Conservation (phyloP, 2,113 vertebrate genomes). For the Vicugna pacos region DNA sequence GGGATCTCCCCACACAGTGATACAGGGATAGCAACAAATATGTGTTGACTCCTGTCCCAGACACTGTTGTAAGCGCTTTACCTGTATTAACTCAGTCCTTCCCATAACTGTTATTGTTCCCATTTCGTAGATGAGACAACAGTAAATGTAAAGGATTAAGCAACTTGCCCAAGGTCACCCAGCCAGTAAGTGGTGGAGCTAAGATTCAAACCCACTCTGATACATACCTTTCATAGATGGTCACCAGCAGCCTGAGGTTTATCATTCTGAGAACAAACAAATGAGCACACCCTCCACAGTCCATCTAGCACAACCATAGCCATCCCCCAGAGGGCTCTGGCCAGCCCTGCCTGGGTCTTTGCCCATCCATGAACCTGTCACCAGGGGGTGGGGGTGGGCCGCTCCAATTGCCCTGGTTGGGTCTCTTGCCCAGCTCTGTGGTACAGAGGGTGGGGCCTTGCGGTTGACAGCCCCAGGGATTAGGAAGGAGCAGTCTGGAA, state of each 20-base stretch:
- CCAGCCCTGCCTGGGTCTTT: background rate
- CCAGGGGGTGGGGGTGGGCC: background rate
- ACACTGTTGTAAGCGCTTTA: background rate
- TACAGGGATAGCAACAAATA: background rate
- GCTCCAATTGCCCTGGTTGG: background rate
- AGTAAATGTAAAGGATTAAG: slow-evolving; percentile 1
- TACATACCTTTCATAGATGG: background rate
- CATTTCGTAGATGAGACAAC: background rate
- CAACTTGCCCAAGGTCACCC: background rate
- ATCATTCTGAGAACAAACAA: background rate
- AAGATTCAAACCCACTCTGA: background rate
- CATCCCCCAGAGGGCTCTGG: background rate
- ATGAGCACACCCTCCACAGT: background rate
- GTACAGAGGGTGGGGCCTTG: background rate
- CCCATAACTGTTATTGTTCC: background rate
- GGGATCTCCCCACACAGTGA: background rate
- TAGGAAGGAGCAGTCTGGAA: background rate
- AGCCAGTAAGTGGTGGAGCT: background rate
- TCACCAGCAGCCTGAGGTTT: background rate
- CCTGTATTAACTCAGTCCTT: background rate
- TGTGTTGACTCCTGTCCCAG: background rate
- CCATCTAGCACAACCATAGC: background rate
- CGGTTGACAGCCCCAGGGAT: background rate
- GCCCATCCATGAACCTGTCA: background rate
- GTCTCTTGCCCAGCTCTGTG: background rate